Evolutionary conservation across 2,888 invertebrate species (phyloP), one percentile per base, ranked within the genome.

Genomic region (Drosophila pegasa): DNA sequence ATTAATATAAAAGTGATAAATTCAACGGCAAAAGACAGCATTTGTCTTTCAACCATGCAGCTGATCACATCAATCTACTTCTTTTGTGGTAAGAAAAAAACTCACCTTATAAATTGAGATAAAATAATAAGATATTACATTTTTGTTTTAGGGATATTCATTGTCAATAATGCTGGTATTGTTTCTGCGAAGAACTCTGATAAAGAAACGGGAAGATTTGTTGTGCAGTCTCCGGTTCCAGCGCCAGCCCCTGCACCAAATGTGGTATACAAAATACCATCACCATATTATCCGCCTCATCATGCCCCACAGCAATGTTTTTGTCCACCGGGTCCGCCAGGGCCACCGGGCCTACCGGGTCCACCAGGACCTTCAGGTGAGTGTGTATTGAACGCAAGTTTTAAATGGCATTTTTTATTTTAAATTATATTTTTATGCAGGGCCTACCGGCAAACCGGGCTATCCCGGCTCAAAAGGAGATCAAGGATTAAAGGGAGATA

Each of bases 1-100:
- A 31, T 37, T 12, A 48, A 35, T 50, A 87, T 85, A 85, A 81
- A 85, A 79, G 62, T 61, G 66, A 63, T 72, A 38, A 58, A 62
- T 60, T 47, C 43, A 40, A n/a, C 25, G 62, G 55, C 35, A 33
- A 73, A 69, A 71, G 52, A 18, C 45, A 70, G 47, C 87, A 85
- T 54, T 71, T 52, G 65, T 20, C 52, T 56, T 67, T 50, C 56
- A 54, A 61, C 63, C 68, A 85, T 85, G 85, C 73, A 58, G 38
- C 74, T 61, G 84, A 54, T 67, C 65, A 61, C 67, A 81, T 56
- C 65, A 45, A 48, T 61, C 29, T 58, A 69, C 54, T 45, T 75
- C 58, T 71, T 67, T 51, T 45, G 84, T 50, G 69, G 85, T 87
- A 73, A 81, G 79, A 40, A 37, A 3, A 14, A 47, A 27, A 2